Percentiles rank a stretch among this genome's conserved stretches.
Evolutionary conservation across 1,140 invertebrate genomes (phyloP).

Genomic region (Aricia agestis): DNA sequence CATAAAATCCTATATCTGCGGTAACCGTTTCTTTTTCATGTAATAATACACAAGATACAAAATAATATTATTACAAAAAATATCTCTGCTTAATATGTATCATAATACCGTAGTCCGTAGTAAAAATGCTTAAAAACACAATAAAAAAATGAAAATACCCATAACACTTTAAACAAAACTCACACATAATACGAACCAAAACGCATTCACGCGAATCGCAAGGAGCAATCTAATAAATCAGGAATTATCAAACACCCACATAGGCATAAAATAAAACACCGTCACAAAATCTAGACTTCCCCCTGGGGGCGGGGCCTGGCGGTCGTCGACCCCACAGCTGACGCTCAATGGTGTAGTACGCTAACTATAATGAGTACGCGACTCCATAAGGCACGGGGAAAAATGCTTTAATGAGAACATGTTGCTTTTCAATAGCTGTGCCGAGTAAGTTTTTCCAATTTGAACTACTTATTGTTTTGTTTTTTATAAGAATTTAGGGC

Average conservation of each 20-base stretch:
- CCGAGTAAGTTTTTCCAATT: conserved; percentile 9
- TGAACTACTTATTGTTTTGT: neutral
- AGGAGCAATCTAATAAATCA: conserved; percentile 18
- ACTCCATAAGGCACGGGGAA: conserved; percentile 26
- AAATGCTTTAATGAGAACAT: conserved; percentile 28
- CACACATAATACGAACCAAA: neutral
- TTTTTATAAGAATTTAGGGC: too few species aligned
- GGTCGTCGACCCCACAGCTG: conserved; percentile 63
- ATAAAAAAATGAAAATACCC: neutral
- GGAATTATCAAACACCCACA: conserved; percentile 17
- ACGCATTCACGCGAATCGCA: neutral
- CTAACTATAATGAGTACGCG: conserved; percentile 33
- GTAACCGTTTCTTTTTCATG: too few species aligned
- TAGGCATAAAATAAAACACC: conserved; percentile 26
- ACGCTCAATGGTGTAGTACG: conserved; percentile 56
- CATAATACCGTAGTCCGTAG: too few species aligned
- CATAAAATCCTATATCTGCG: too few species aligned
- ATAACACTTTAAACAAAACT: too few species aligned
- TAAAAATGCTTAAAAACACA: too few species aligned
- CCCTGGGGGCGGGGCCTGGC: conserved; percentile 37
- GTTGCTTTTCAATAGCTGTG: conserved; percentile 20
- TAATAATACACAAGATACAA: too few species aligned
- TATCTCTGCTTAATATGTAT: too few species aligned
- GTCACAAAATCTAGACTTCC: conserved; percentile 26
- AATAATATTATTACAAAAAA: too few species aligned